These are phyloP conservation scores for Apodemus speciosus DNA, from an alignment of 2,113 vertebrate species.

Conservation along the genomic window DNA sequence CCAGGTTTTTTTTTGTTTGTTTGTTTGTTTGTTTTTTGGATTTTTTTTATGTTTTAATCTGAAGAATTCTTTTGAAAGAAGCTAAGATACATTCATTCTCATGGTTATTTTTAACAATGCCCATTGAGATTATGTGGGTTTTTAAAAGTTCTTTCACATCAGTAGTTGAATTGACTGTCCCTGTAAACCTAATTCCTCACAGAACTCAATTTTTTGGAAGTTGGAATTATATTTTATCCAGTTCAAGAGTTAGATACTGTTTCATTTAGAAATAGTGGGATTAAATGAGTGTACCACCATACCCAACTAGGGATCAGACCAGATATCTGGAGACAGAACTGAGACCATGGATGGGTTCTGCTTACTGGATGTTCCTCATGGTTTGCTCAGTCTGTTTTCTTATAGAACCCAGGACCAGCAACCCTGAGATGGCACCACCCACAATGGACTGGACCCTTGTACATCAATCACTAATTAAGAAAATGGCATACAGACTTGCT, in stretches of 20 bases:
- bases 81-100: background rate
- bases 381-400: background rate
- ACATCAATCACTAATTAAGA: background rate
- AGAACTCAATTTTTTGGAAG: background rate
- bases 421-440: background rate
- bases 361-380: background rate
- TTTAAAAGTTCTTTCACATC: constrained; percentile 27
- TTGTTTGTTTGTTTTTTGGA: too few species aligned
- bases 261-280: background rate
- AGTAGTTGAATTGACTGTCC: background rate
- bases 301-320: background rate
- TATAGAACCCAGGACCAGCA: background rate
- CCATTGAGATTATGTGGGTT: background rate
- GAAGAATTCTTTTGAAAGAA: background rate
- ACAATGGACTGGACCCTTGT: background rate
- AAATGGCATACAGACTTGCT: background rate
- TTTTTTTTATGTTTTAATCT: background rate
- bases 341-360: background rate
- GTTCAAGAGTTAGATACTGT: background rate
- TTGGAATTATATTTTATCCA: background rate
- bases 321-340: background rate
- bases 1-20: background rate
- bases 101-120: constrained; percentile 15
- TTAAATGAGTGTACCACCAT: background rate
- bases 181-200: background rate